phyloP scores from a whole-genome alignment of 2,113 vertebrate species.

The Ictidomys tridecemlineatus region DNA sequence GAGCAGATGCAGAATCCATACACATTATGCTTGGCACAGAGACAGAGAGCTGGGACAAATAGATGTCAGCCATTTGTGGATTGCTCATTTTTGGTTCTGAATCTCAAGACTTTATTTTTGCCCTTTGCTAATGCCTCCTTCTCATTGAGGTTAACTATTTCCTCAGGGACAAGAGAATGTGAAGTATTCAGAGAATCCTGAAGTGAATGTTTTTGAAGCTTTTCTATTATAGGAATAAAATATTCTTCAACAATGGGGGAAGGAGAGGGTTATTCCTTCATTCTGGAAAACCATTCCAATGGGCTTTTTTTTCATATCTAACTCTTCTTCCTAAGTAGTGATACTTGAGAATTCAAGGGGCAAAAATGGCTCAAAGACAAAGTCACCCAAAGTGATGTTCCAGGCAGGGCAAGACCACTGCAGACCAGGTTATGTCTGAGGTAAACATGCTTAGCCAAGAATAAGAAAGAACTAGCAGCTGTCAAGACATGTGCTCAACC shows the following conservation, averaged over 20 bases:
- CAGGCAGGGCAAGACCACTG: neutral
- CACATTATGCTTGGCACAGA: neutral
- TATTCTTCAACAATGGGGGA: neutral
- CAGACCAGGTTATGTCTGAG: neutral
- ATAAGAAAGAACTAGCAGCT: neutral
- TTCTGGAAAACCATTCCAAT: neutral
- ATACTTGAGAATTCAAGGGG: neutral
- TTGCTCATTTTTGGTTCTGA: neutral
- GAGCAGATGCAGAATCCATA: neutral
- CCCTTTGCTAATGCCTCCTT: neutral
- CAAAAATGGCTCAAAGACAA: neutral
- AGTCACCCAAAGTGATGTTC: neutral
- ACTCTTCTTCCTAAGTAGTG: neutral
- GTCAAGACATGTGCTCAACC: neutral
- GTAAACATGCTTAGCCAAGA: neutral
- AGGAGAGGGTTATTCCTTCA: neutral
- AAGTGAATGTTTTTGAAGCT: neutral
- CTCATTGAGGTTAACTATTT: neutral
- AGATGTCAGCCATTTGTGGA: neutral
- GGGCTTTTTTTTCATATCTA: neutral
- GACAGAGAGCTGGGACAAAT: neutral
- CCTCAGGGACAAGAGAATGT: neutral
- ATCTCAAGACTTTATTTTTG: neutral
- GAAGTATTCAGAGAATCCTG: neutral
- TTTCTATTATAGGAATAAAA: neutral